Conservation (phyloP, 2,797 vertebrate genomes). For the Enteromius viviparus region DNA sequence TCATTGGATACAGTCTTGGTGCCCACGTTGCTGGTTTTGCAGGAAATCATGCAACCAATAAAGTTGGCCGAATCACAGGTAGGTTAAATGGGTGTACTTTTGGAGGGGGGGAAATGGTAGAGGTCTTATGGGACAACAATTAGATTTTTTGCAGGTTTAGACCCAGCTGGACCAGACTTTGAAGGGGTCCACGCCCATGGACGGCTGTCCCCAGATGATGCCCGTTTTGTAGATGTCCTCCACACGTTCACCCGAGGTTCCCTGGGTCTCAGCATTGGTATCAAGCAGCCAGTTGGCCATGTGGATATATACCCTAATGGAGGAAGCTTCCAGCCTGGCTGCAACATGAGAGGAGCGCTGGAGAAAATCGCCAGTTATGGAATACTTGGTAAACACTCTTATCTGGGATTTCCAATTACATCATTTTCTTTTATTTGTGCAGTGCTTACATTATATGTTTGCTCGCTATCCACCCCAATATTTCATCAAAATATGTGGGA, state of each 20-base stretch:
- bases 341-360: conserved; percentile 76
- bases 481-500: not conserved
- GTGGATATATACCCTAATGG: conserved; percentile 83
- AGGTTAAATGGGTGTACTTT: conserved; percentile 38
- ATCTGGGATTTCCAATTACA: not conserved
- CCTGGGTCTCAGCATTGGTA: conserved; percentile 81
- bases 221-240: conserved; percentile 80
- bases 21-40: conserved; percentile 83
- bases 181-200: conserved; percentile 76
- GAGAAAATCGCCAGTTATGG: conserved; percentile 78
- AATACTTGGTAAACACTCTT: conserved; percentile 72
- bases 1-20: conserved; percentile 84
- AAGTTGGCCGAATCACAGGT: conserved; percentile 83
- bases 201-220: conserved; percentile 80
- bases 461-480: not conserved
- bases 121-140: not conserved
- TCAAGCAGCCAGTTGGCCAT: conserved; percentile 80
- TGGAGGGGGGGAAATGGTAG: not conserved
- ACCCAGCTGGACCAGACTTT: conserved; percentile 81
- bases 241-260: conserved; percentile 78
- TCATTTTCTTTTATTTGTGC: not conserved
- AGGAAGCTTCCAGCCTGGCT: conserved; percentile 80
- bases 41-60: conserved; percentile 76
- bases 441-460: not conserved
- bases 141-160: conserved; percentile 70